A percentile compares a stretch with the other conserved stretches of the same genome.
Evolutionary conservation across 92 coral and sea anemone species (phyloP).

Genomic region (Phenganax marumi): DNA sequence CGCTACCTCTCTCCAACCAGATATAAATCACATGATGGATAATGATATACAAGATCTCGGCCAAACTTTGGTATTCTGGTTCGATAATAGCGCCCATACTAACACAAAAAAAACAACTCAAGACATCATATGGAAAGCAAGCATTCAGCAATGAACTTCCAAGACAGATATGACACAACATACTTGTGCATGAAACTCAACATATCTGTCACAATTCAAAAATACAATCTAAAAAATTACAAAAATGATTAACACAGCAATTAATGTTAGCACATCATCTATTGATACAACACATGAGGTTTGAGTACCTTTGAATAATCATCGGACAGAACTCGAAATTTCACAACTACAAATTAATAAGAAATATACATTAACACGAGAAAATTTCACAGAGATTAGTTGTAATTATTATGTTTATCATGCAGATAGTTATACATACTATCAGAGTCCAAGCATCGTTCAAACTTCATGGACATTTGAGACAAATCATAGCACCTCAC

Average conservation of each 20-base stretch:
- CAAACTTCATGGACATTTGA: slow-evolving; percentile 96
- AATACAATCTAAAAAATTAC: slow-evolving; percentile 71
- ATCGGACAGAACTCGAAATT: slow-evolving; percentile 79
- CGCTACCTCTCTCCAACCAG: slow-evolving; percentile 90
- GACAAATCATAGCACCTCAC: slow-evolving; percentile 89
- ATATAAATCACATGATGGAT: slow-evolving; percentile 95
- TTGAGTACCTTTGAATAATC: slow-evolving; percentile 85
- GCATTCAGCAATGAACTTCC: no score
- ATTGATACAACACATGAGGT: not conserved
- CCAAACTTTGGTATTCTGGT: slow-evolving; percentile 99
- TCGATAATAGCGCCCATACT: slow-evolving; percentile 91
- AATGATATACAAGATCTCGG: slow-evolving; percentile 86
- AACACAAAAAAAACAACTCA: slow-evolving; percentile 5
- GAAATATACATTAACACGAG: not conserved
- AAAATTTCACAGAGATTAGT: not conserved
- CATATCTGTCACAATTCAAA: slow-evolving; percentile 84
- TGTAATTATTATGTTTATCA: not conserved
- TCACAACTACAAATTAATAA: slow-evolving; percentile 69
- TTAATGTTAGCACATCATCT: not conserved
- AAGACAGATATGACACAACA: not conserved
- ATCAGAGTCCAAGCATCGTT: slow-evolving; percentile 92
- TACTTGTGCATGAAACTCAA: slow-evolving; percentile 98
- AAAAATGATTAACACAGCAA: not conserved
- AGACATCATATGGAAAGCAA: no score
- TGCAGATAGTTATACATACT: slow-evolving; percentile 49